phyloP scores from a whole-genome alignment of 2,113 vertebrate species.

The Vicugna pacos region DNA sequence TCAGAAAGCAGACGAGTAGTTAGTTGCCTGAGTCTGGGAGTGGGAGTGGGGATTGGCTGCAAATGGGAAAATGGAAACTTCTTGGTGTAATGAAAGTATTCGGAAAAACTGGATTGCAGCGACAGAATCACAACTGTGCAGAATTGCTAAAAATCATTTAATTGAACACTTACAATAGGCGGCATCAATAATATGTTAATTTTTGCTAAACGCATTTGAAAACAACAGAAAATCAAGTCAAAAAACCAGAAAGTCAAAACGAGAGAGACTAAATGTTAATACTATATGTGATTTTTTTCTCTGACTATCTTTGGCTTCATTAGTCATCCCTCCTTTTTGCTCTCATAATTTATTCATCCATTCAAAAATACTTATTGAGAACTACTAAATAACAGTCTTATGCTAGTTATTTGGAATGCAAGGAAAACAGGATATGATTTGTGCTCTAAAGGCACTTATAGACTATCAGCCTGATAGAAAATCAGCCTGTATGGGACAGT shows the following conservation, averaged over 20 bases:
- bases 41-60: neutral
- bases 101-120: neutral
- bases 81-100: neutral
- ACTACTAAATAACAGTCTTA: conserved; percentile 34
- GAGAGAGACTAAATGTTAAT: neutral
- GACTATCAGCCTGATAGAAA: neutral
- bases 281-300: neutral
- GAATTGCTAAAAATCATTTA: neutral
- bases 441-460: neutral
- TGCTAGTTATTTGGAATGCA: neutral
- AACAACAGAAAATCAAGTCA: neutral
- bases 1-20: neutral
- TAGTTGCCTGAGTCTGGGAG: neutral
- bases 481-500: neutral
- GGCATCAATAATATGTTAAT: neutral
- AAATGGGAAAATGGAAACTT: neutral
- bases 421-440: neutral
- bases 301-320: neutral
- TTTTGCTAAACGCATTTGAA: neutral
- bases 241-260: conserved; percentile 6
- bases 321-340: neutral
- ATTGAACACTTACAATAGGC: neutral
- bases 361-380: conserved; percentile 7
- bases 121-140: neutral
- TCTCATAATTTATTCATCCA: conserved; percentile 28